Evolutionary conservation across 2,888 invertebrate genomes (phyloP), one percentile per base, ranked within the genome.

Genomic region (Plagodis dolabraria): DNA sequence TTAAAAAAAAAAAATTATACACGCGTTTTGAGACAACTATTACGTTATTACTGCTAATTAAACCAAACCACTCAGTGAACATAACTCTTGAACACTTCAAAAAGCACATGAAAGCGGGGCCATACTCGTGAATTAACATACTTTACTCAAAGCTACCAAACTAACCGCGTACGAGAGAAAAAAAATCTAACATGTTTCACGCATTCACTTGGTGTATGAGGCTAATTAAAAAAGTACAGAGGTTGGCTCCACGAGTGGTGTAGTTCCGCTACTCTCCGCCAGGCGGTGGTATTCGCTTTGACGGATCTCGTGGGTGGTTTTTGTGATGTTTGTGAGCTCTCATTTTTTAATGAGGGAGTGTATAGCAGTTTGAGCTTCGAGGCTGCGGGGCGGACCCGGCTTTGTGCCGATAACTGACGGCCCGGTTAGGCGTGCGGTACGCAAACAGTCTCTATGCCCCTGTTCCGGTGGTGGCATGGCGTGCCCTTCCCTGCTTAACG

Each of bases 201-300:
- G 85, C 88, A 91, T 91, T 90, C 89, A 89, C 76, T 82, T 80
- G 72, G 77, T 87, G 86, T 88, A 92, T 89, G 87, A 75, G 74
- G 92, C 92, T 91, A 92, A 92, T 92, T 92, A 92, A 92, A 92
- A 92, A 86, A 85, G 89, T 84, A 90, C 91, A 91, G 87, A 85
- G 86, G 85, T 76, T 90, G 89, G 83, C 79, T 92, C 67, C 78
- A 83, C 83, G 84, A 92, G 91, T 87, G 87, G 83, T 65, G 89
- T 85, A 89, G 91, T 92, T 87, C 84, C 79, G 89, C 92, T 92
- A 92, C 91, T 89, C 89, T 76, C 90, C 90, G 85, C 80, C 80
- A 83, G 89, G 89, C 77, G 76, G 86, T 88, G 89, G 86, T 83
- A 81, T 83, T 80, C 81, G 83, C 90, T 91, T 91, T 90, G 91